Conservation (phyloP, 2,797 vertebrate genomes). For the Chloroceryle amazona region DNA sequence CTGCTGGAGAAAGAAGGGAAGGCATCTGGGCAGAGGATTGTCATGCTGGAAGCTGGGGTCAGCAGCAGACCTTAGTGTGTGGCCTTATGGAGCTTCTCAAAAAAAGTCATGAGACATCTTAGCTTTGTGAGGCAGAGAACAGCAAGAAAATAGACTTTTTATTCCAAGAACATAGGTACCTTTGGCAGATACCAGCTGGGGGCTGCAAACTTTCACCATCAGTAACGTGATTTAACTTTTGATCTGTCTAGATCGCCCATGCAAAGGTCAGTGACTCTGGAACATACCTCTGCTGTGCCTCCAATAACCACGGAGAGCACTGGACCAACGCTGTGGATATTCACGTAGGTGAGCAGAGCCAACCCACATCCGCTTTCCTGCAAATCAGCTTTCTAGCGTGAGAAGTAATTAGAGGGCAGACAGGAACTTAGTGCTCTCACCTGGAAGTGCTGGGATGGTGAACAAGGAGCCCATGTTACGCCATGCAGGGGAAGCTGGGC, state of each 20-base stretch:
- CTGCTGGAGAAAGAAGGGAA: neutral
- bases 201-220: neutral
- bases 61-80: rapidly evolving
- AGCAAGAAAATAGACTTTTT: neutral
- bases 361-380: neutral
- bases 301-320: conserved; percentile 83
- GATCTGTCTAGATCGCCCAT: conserved; percentile 77
- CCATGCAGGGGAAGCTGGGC: neutral
- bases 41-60: neutral
- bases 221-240: conserved; percentile 21
- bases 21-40: neutral
- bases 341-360: conserved; percentile 70
- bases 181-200: neutral
- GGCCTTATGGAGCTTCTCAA: neutral
- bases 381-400: neutral
- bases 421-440: neutral
- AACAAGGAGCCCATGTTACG: neutral
- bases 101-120: neutral
- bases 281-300: conserved; percentile 87
- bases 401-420: neutral
- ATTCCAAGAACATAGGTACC: neutral
- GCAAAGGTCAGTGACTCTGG: conserved; percentile 76
- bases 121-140: neutral
- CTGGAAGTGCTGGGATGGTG: neutral
- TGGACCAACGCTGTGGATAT: conserved; percentile 87